A percentile compares a stretch with the other conserved stretches of the same genome.
Conservation (phyloP, 2,888 invertebrate species). For the Drosophila siamana region DNA sequence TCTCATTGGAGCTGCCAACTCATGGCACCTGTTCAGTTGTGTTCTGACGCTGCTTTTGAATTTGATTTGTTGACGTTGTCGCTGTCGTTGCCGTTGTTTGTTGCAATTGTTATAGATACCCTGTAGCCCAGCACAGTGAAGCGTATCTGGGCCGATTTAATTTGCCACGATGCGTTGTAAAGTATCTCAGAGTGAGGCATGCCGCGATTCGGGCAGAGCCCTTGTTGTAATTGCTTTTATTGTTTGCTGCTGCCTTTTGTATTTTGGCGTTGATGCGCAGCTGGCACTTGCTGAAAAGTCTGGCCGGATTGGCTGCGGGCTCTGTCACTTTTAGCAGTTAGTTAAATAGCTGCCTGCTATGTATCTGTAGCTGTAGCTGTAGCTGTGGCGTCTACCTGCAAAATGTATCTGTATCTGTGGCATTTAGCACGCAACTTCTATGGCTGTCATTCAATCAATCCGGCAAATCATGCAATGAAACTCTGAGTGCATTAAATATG, state of each 20-base stretch:
- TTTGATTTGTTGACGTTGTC: conserved; percentile 55
- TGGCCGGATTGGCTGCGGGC: conserved; percentile 66
- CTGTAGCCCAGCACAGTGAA: not conserved
- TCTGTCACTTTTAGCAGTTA: conserved; percentile 70
- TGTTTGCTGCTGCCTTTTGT: conserved; percentile 61
- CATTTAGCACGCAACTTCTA: conserved; percentile 74
- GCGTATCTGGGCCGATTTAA: not conserved
- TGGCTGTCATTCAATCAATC: conserved; percentile 77
- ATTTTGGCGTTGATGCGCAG: conserved; percentile 79
- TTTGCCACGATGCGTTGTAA: no score
- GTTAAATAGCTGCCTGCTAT: conserved; percentile 66
- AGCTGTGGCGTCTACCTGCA: conserved; percentile 1
- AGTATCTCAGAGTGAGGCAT: conserved; percentile 33
- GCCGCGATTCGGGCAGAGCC: not conserved
- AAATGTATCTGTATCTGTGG: conserved; percentile 37
- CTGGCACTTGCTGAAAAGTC: conserved; percentile 79
- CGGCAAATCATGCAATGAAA: conserved; percentile 58
- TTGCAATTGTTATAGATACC: conserved; percentile 46
- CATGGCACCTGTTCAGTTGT: conserved; percentile 55
- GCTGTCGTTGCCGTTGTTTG: conserved; percentile 26
- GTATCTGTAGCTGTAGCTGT: conserved; percentile 15
- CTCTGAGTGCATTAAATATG: conserved; percentile 48
- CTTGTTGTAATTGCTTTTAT: conserved; percentile 25
- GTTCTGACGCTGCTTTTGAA: conserved; percentile 59
- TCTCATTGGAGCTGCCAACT: conserved; percentile 48